Conservation (phyloP, 2,888 invertebrate genomes). For the Zelleria hepariella region DNA sequence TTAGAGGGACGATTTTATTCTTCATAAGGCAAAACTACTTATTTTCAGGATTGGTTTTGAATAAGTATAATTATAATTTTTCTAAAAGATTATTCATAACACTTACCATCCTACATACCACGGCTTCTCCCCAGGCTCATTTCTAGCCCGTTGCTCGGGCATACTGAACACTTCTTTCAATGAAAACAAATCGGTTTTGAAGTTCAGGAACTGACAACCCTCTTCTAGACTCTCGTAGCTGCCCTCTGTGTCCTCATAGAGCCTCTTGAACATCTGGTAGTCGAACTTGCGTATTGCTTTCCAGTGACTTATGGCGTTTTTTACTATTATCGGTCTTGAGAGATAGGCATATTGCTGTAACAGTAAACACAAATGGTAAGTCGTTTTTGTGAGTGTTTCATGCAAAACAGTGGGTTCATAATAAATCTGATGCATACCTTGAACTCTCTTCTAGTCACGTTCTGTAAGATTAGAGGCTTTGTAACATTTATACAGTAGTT, state of each 20-base stretch:
- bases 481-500: slow-evolving; percentile 80
- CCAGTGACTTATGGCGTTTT: slow-evolving; percentile 83
- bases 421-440: slow-evolving; percentile 34
- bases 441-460: slow-evolving; percentile 79
- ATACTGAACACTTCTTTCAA: slow-evolving; percentile 84
- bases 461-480: slow-evolving; percentile 77
- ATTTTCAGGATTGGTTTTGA: no score
- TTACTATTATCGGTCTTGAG: slow-evolving; percentile 84
- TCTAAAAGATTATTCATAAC: background rate
- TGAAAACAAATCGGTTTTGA: slow-evolving; percentile 84
- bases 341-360: slow-evolving; percentile 79
- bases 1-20: no score
- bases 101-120: slow-evolving; percentile 95
- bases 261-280: slow-evolving; percentile 76
- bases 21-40: no score
- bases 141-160: slow-evolving; percentile 75
- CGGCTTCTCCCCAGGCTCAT: slow-evolving; percentile 74
- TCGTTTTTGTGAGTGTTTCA: background rate
- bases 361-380: background rate
- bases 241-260: slow-evolving; percentile 78
- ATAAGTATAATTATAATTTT: no score
- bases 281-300: slow-evolving; percentile 78
- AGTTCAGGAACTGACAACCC: slow-evolving; percentile 90
- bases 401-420: background rate
- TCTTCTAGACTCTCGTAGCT: slow-evolving; percentile 82